Evolutionary conservation across 2,113 vertebrate species (phyloP).

Genomic region (Xiphophorus hellerii): DNA sequence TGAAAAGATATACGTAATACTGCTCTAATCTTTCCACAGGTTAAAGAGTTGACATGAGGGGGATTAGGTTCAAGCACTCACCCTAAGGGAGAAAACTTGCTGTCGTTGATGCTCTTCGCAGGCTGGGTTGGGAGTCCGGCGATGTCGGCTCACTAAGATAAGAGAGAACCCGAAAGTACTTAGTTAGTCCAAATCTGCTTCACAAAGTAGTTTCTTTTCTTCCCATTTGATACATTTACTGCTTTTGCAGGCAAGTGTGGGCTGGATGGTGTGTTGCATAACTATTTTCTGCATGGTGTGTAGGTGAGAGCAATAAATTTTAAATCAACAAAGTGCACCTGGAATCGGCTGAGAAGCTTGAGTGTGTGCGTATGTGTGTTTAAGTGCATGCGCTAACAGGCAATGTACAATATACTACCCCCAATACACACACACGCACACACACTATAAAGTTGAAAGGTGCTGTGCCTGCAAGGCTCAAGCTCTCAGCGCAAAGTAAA

Average conservation of each 20-base stretch:
- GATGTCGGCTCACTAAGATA: conserved; percentile 63
- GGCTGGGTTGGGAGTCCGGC: conserved; percentile 56
- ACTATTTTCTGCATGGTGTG: conserved; percentile 60
- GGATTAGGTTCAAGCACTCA: conserved; percentile 62
- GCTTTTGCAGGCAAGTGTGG: conserved; percentile 60
- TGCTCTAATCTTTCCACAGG: conserved; percentile 42
- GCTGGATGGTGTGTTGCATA: conserved; percentile 54
- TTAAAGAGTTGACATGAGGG: conserved; percentile 47
- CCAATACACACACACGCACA: background rate
- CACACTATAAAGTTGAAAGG: conserved; percentile 62
- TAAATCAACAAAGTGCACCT: conserved; percentile 75
- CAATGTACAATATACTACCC: conserved; percentile 37
- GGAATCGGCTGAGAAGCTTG: conserved; percentile 57
- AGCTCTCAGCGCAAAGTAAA: conserved; percentile 71
- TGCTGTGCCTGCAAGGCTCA: conserved; percentile 71
- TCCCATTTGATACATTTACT: conserved; percentile 17
- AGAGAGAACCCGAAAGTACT: conserved; percentile 46
- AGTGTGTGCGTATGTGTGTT: conserved; percentile 35
- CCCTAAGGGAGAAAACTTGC: conserved; percentile 72
- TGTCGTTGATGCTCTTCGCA: conserved; percentile 67
- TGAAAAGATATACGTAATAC: conserved; percentile 9
- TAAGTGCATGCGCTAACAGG: conserved; percentile 61
- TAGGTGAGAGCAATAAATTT: conserved; percentile 69
- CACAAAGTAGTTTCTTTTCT: conserved; percentile 2
- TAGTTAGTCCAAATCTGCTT: conserved; percentile 43